Conservation (phyloP, 2,888 invertebrate genomes). For the Platypus cylindrus region DNA sequence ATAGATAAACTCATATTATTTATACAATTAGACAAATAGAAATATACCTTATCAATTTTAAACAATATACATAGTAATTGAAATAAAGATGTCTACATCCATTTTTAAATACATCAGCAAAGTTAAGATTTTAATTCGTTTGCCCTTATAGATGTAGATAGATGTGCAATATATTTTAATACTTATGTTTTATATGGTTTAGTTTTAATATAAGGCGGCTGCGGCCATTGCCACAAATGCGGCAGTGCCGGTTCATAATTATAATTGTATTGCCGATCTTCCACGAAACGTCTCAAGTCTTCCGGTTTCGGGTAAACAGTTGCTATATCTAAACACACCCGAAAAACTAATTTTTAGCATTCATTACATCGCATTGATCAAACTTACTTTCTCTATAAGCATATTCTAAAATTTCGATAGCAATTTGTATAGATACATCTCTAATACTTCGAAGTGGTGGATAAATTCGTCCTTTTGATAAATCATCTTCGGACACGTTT, state of each 20-base stretch:
- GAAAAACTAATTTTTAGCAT: too few relatives aligned
- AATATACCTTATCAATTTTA: too few relatives aligned
- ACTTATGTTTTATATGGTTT: too few relatives aligned
- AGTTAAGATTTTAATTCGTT: too few relatives aligned
- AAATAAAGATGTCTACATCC: too few relatives aligned
- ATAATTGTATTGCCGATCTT: constrained; percentile 62
- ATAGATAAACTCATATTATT: too few relatives aligned
- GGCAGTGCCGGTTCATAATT: constrained; percentile 71
- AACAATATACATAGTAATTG: too few relatives aligned
- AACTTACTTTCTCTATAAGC: constrained; percentile 61
- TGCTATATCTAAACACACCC: constrained; percentile 69
- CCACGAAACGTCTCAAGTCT: constrained; percentile 57
- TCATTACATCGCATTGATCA: too few relatives aligned
- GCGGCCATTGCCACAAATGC: constrained; percentile 49
- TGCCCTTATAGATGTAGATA: too few relatives aligned
- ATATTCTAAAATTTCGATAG: constrained; percentile 64
- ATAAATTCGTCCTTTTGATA: constrained; percentile 78
- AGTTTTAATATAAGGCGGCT: constrained; percentile 27
- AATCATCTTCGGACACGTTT: constrained; percentile 66
- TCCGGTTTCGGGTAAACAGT: constrained; percentile 78
- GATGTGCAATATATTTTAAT: too few relatives aligned
- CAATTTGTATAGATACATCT: constrained; percentile 79
- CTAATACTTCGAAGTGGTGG: constrained; percentile 78
- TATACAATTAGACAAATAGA: too few relatives aligned
- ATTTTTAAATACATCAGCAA: too few relatives aligned